Base-by-base conservation (phyloP, 2,888 invertebrate species). In the Volucella zonaria region DNA sequence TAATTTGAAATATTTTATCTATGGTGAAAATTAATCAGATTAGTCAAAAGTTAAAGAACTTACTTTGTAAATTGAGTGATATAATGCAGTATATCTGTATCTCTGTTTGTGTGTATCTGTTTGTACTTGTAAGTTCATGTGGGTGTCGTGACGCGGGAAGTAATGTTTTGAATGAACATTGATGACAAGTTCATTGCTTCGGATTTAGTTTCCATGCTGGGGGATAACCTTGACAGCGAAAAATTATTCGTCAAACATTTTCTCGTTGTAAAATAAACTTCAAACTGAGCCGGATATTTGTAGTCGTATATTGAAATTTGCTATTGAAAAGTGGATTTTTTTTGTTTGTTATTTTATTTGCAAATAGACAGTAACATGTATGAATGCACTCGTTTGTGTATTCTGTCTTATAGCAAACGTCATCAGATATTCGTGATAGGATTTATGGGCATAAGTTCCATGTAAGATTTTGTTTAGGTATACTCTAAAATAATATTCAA, bases 71-170 rank as follows among this genome's bases (percentile, higher is more conserved):
- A 40, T 49, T 49, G 9, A 49, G 38, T 23, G 40, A 42, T 15
- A 49, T 62, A 79, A 71, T 64, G 64, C 64, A 64, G 45, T 67
- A 8, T 59, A 51, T 61, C 38, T 38, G 12, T 75, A 49, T 64
- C 40, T 43, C 52, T 43, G 0, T 15, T 6, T 10, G 42, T 15
- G 31, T 75, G 58, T 64, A 49, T 43, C 52, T 43, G 0, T 31
- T 6, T 10, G 42, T 15, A 59, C 9, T 43, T 38, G 12, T 47
- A 73, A 73, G 6, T 66, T 45, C 18, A 51, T 59, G 73, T 80
- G 68, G 80, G 80, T 75, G 80, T 43, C 38, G 54, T 62, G 49
- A 23, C 61, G 62, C 61, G 70, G 70, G 62, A 62, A 52, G 74
- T 43, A 40, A 54, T 49, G 38, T 42, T 49, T 67, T 61, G 6